phyloP scores from a whole-genome alignment of 1,140 invertebrate species.

The Frieseomelitta varia region DNA sequence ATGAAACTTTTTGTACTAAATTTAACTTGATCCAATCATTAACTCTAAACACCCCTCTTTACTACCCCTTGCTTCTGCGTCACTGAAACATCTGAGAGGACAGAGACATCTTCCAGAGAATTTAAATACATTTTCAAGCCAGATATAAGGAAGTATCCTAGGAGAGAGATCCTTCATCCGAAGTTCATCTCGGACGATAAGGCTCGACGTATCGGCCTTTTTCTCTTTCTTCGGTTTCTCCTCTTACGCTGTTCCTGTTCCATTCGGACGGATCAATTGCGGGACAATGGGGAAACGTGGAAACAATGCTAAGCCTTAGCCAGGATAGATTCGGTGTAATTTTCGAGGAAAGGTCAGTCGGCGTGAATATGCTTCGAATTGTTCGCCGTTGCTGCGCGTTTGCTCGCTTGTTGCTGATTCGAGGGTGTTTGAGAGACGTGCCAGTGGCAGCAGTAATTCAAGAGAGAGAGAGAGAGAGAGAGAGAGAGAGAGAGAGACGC shows the following conservation, averaged over 20 bases:
- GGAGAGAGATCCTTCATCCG: constrained; percentile 34
- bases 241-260: neutral
- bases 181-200: constrained; percentile 47
- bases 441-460: neutral
- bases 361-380: neutral
- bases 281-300: constrained; percentile 7
- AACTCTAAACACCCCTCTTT: neutral
- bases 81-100: constrained; percentile 43
- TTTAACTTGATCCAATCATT: too few species aligned
- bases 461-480: too few species aligned
- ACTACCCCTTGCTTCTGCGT: neutral
- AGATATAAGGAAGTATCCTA: constrained; percentile 60
- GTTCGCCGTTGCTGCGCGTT: neutral
- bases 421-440: neutral
- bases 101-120: constrained; percentile 58
- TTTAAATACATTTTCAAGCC: constrained; percentile 64
- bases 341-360: constrained; percentile 3
- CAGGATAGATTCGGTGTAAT: constrained; percentile 43
- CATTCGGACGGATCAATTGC: neutral
- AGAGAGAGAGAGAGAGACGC: too few species aligned
- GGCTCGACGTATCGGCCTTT: neutral
- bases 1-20: too few species aligned
- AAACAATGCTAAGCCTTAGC: constrained; percentile 13
- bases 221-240: neutral
- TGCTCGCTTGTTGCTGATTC: neutral